A percentile compares a stretch with the other conserved stretches of the same genome.
Evolutionary conservation across 1,140 invertebrate genomes (phyloP).

Genomic region (Scylla paramamosain): DNA sequence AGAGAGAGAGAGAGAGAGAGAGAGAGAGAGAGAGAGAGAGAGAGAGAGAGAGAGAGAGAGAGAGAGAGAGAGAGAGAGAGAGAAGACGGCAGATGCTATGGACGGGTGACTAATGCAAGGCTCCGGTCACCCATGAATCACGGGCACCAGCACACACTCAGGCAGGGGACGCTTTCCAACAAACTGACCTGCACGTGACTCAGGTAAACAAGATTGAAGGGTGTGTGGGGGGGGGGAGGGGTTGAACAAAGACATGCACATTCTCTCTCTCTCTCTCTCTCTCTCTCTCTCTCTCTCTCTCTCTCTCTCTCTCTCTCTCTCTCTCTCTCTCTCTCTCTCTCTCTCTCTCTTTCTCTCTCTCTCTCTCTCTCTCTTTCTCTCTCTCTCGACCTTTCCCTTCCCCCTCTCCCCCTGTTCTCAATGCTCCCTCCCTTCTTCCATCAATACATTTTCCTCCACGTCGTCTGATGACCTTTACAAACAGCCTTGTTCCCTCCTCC

Average conservation of each 20-base stretch:
- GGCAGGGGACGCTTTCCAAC: no score
- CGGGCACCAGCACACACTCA: no score
- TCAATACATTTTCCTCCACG: background rate
- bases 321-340: conserved; percentile 35
- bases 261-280: no score
- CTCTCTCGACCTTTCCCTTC: background rate
- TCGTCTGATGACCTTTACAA: background rate
- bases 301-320: conserved; percentile 25
- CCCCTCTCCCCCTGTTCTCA: background rate
- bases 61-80: conserved; percentile 33
- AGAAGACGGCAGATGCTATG: background rate
- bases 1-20: background rate
- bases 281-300: no score
- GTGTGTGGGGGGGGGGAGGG: no score
- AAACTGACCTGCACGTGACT: no score
- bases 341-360: background rate
- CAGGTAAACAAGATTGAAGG: no score
- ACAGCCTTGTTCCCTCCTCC: background rate
- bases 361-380: background rate
- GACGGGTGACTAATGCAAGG: no score
- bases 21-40: conserved; percentile 51
- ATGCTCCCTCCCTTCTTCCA: background rate
- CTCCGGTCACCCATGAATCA: no score
- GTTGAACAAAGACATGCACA: no score
- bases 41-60: conserved; percentile 55